Base-by-base conservation (phyloP, 2,888 invertebrate species). In the Therioaphis trifolii region DNA sequence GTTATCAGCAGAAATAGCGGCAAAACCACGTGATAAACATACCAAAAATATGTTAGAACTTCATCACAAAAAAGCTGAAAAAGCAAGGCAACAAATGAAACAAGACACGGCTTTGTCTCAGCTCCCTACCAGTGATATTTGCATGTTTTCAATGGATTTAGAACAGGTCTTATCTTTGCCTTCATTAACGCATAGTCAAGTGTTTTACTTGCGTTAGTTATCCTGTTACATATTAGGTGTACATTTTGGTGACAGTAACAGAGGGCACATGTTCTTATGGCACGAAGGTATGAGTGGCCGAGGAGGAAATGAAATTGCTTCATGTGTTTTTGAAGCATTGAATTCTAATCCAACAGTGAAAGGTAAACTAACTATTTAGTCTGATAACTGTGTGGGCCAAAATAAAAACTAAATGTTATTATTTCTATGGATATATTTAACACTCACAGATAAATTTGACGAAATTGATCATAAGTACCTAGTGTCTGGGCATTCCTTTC, bases 161-260 rank as follows among this genome's bases (percentile, higher is more conserved):
- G 29, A 78, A 78, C 78, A 66, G 49, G 78, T 78, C 49, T 49
- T 63, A 78, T 78, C 78, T 78, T 66, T 78, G 66, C 66, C 66
- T 77, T 78, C 66, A 63, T 78, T 78, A 78, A 78, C 63, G 46
- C 87, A 87, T 84, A 85, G 86, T 52, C 85, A 87, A 82, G 87
- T 87, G 86, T 87, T 87, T 84, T 87, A 87, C 84, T 82, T 7
- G 7, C 85, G 87, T 63, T 86, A 87, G 82, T 84, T 86, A 52
- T 86, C 86, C 43, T 84, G 85, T 71, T 87, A 86, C 84, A 86
- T 86, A 84, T 85, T 87, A 43, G 80, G 85, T 43, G 84, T 86
- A 63, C 86, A 86, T 84, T 76, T 86, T 72, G 85, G 61, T 74
- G 85, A 87, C 82, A 85, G 66, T 40, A 80, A 86, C 61, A 82